Conservation (phyloP, 2,113 vertebrate genomes). For the Diadophis punctatus region DNA sequence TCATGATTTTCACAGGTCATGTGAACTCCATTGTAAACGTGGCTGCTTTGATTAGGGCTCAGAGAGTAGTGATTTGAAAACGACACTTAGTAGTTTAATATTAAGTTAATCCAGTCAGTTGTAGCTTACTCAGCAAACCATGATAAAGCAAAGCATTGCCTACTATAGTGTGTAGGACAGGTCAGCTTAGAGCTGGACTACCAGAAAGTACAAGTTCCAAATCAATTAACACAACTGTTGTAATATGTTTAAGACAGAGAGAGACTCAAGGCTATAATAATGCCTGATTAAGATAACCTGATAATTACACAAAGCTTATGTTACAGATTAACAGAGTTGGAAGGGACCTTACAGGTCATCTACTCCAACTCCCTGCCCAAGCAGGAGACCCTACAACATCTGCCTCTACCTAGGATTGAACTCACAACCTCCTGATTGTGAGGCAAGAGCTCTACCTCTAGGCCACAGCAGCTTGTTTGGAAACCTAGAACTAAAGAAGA, state of each 20-base stretch:
- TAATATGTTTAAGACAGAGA: slow-evolving; percentile 7
- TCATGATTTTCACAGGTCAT: background rate
- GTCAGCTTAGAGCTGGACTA: background rate
- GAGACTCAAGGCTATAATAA: slow-evolving; percentile 31
- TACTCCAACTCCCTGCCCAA: too few species aligned
- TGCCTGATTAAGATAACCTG: background rate
- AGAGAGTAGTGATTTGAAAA: background rate
- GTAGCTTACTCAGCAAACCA: background rate
- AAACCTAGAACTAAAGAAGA: background rate
- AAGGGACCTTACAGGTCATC: too few species aligned
- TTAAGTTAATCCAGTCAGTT: background rate
- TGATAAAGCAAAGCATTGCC: background rate
- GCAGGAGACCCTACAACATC: too few species aligned
- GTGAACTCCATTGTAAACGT: background rate
- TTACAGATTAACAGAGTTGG: too few species aligned
- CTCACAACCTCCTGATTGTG: too few species aligned
- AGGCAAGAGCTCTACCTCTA: too few species aligned
- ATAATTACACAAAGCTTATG: background rate
- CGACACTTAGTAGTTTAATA: background rate
- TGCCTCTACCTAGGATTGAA: too few species aligned
- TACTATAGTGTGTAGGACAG: background rate
- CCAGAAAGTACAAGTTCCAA: too few species aligned
- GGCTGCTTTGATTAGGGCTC: background rate
- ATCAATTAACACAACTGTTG: too few species aligned
- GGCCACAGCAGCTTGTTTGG: too few species aligned